A percentile compares a stretch with the other conserved stretches of the same genome.
Evolutionary conservation across 1,140 invertebrate species (phyloP).

Genomic region (Caenorhabditis inopinata): DNA sequence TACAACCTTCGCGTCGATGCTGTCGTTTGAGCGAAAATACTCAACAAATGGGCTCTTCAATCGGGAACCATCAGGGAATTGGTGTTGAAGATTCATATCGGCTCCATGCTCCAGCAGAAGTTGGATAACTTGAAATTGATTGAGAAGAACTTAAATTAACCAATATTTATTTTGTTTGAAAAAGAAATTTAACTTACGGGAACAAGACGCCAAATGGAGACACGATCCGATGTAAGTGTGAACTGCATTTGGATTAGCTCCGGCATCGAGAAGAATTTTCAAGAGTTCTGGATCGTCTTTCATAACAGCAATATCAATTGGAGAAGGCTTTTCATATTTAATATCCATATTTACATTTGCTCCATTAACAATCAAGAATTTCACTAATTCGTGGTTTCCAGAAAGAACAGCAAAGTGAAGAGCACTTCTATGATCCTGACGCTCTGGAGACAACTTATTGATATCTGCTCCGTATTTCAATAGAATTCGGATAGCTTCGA

Average conservation of each 20-base stretch:
- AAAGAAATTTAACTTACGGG: constrained; percentile 14
- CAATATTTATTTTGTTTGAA: neutral
- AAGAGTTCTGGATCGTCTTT: constrained; percentile 50
- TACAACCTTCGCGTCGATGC: constrained; percentile 48
- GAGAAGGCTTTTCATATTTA: constrained; percentile 50
- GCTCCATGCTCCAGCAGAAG: constrained; percentile 48
- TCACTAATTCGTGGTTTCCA: constrained; percentile 45
- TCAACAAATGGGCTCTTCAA: constrained; percentile 53
- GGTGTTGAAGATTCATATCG: constrained; percentile 46
- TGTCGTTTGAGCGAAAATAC: constrained; percentile 50
- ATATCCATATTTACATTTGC: constrained; percentile 48
- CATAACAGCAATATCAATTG: constrained; percentile 51
- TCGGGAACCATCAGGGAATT: constrained; percentile 42
- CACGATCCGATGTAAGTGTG: constrained; percentile 50
- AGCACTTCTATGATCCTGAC: constrained; percentile 51
- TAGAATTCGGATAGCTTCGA: constrained; percentile 46
- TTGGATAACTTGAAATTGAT: constrained; percentile 46
- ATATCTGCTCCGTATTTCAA: constrained; percentile 51
- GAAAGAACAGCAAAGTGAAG: constrained; percentile 51
- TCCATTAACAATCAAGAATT: constrained; percentile 50
- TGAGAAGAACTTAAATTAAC: constrained; percentile 15
- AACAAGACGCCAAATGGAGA: constrained; percentile 52
- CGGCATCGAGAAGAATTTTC: constrained; percentile 43
- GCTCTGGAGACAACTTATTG: constrained; percentile 43
- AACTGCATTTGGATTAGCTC: constrained; percentile 48